phyloP scores from a whole-genome alignment of 2,888 invertebrate genomes.

The Tholera decimalis region DNA sequence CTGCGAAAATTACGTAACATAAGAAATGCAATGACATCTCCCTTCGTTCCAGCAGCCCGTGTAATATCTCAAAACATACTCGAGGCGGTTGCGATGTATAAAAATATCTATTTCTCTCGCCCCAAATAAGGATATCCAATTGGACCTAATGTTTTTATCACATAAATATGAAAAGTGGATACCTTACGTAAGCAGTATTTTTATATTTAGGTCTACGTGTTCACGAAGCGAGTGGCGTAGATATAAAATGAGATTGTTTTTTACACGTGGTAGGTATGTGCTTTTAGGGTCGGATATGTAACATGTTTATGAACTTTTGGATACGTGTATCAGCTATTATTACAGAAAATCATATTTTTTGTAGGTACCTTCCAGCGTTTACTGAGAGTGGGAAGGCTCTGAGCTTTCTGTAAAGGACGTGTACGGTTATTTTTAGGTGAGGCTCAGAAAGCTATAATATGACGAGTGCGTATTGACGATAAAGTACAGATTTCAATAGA shows the following conservation, averaged over 20 bases:
- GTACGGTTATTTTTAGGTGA: constrained; percentile 7
- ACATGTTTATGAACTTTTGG: constrained; percentile 59
- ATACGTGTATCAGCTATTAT: constrained; percentile 51
- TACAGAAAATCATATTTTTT: constrained; percentile 51
- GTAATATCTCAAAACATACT: constrained; percentile 61
- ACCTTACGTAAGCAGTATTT: constrained; percentile 63
- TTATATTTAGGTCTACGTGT: constrained; percentile 61
- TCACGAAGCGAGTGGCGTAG: constrained; percentile 49
- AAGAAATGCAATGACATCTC: constrained; percentile 53
- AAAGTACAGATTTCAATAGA: background rate
- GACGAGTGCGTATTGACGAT: background rate
- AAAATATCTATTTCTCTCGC: constrained; percentile 59
- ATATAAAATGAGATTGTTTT: constrained; percentile 62
- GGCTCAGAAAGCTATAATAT: background rate
- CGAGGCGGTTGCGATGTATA: constrained; percentile 39
- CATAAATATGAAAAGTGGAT: constrained; percentile 67
- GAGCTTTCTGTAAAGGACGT: background rate
- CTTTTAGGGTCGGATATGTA: constrained; percentile 43
- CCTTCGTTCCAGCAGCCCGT: constrained; percentile 32
- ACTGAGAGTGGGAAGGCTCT: constrained; percentile 13
- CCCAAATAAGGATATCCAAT: constrained; percentile 65
- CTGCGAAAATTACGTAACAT: constrained; percentile 17
- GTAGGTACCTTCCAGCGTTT: constrained; percentile 21
- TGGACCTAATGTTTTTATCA: constrained; percentile 68
- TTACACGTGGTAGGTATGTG: constrained; percentile 51